Evolutionary conservation across 2,888 invertebrate genomes (phyloP).

Genomic region (Apantesis nais): DNA sequence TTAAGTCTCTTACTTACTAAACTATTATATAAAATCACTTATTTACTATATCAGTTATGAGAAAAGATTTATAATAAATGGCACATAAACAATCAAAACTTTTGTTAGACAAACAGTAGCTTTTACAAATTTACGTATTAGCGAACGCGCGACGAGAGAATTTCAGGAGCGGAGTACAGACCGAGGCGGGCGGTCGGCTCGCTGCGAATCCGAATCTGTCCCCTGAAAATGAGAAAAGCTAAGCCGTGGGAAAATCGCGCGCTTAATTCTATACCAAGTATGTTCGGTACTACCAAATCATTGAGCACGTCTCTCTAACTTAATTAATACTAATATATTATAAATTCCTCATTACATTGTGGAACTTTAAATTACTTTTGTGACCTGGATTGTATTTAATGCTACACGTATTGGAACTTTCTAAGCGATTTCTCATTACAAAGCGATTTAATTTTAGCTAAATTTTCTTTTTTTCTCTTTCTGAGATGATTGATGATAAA

Average conservation of each 20-base stretch:
- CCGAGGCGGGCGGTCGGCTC: conserved; percentile 17
- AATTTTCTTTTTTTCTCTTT: neutral
- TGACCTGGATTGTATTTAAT: conserved; percentile 1
- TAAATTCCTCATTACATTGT: conserved; percentile 2
- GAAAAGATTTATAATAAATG: neutral
- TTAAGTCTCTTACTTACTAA: neutral
- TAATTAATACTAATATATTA: neutral
- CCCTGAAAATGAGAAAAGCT: neutral
- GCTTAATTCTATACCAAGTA: neutral
- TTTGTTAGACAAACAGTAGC: neutral
- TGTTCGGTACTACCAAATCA: neutral
- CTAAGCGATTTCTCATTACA: neutral
- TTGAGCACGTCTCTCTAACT: neutral
- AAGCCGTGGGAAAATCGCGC: neutral
- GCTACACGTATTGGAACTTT: neutral
- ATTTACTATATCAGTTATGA: neutral
- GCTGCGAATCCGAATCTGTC: conserved; percentile 13
- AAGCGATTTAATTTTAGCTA: neutral
- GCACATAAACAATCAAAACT: neutral
- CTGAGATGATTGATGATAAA: neutral
- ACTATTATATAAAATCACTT: neutral
- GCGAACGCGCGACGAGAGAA: neutral
- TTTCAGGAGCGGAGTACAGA: neutral
- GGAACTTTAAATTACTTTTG: conserved; percentile 9
- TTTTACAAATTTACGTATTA: neutral